A percentile compares a stretch with the other conserved stretches of the same genome.
Evolutionary conservation across 2,888 invertebrate genomes (phyloP).

Genomic region (Orchesellides sinensis): DNA sequence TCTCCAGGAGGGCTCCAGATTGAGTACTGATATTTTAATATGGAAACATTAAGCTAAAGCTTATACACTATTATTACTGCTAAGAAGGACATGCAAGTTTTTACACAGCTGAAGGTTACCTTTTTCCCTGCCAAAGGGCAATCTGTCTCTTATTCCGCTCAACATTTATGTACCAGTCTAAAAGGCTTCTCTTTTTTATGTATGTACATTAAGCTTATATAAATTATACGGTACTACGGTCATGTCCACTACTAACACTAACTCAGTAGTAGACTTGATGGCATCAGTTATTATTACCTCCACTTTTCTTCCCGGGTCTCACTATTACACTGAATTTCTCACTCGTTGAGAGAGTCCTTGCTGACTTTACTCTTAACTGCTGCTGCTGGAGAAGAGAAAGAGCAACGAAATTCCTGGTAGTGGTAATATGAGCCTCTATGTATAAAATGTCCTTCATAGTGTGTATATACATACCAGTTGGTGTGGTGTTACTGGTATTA

Average conservation of each 20-base stretch:
- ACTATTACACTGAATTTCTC: background rate
- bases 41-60: no score
- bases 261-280: conserved; percentile 23
- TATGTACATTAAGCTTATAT: no score
- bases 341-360: no score
- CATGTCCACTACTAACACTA: background rate
- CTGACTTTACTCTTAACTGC: no score
- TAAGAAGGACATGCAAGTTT: background rate
- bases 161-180: background rate
- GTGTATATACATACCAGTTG: no score
- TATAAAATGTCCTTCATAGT: conserved; percentile 59
- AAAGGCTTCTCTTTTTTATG: no score
- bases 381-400: background rate
- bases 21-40: background rate
- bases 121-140: conserved; percentile 30
- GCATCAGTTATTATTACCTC: conserved; percentile 26
- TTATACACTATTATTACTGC: no score
- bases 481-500: conserved; percentile 3
- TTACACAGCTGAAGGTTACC: conserved; percentile 37
- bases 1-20: conserved; percentile 35
- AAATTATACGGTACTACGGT: background rate
- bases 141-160: background rate
- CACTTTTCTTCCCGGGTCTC: background rate
- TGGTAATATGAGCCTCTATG: conserved; percentile 20
- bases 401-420: conserved; percentile 19